These are phyloP conservation scores for Sesia bembeciformis DNA, from an alignment of 2,888 invertebrate species.

Conservation along the genomic window DNA sequence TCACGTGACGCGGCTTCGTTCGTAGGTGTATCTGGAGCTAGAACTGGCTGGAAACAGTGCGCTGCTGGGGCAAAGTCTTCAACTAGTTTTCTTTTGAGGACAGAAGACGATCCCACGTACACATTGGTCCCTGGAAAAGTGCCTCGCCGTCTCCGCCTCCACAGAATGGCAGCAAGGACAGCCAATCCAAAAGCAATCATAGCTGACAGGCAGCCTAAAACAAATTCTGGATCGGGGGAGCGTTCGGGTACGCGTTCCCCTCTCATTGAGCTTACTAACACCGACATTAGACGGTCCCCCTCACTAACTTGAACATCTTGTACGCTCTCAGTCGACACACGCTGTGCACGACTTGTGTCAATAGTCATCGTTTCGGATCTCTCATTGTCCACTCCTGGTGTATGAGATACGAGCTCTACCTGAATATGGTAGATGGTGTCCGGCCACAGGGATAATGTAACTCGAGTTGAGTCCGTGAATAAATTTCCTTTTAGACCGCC, in stretches of 20 bases:
- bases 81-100: constrained; percentile 75
- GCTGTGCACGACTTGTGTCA: constrained; percentile 77
- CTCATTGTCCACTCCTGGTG: constrained; percentile 76
- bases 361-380: constrained; percentile 79
- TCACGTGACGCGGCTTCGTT: constrained; percentile 61
- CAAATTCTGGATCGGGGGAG: constrained; percentile 71
- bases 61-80: constrained; percentile 71
- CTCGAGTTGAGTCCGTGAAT: constrained; percentile 86
- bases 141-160: constrained; percentile 72
- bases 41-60: constrained; percentile 75
- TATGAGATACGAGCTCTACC: constrained; percentile 78
- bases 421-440: constrained; percentile 87
- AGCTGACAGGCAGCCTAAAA: constrained; percentile 76
- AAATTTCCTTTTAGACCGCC: constrained; percentile 87
- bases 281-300: constrained; percentile 75
- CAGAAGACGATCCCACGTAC: constrained; percentile 75
- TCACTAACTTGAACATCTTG: constrained; percentile 75
- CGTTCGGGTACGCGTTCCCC: constrained; percentile 72
- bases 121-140: constrained; percentile 75
- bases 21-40: constrained; percentile 64
- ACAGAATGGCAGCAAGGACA: constrained; percentile 66
- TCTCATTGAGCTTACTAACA: constrained; percentile 76
- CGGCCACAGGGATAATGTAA: constrained; percentile 86
- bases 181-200: constrained; percentile 64
- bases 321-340: constrained; percentile 77